These are phyloP conservation scores for Danio aesculapii DNA, from an alignment of 2,797 vertebrate genomes.

Conservation along the genomic window DNA sequence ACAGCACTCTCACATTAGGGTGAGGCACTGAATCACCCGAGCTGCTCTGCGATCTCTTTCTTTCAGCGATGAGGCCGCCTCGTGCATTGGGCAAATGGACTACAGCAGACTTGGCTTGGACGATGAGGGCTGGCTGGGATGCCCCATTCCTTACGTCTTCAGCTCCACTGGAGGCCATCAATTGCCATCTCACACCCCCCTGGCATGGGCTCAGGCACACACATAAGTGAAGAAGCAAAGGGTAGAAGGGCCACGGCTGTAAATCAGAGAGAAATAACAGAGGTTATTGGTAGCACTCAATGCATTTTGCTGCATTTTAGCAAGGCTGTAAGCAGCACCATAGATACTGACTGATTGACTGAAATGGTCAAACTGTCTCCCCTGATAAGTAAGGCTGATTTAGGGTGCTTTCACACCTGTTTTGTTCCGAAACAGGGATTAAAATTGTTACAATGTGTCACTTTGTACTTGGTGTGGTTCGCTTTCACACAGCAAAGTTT, in stretches of 20 bases:
- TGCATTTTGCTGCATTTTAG: background rate
- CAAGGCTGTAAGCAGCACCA: background rate
- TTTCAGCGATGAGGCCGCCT: constrained; percentile 43
- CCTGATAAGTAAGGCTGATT: background rate
- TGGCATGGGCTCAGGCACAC: constrained; percentile 45
- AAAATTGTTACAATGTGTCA: no score
- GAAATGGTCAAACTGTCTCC: no score
- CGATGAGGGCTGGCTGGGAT: constrained; percentile 27
- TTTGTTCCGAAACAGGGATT: no score
- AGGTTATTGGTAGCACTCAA: background rate
- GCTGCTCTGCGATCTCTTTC: constrained; percentile 64
- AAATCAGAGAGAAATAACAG: constrained; percentile 7
- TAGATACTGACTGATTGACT: background rate
- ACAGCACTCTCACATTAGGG: constrained; percentile 68
- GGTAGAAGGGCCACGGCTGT: constrained; percentile 18
- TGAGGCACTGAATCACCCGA: constrained; percentile 69
- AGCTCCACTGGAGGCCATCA: constrained; percentile 79
- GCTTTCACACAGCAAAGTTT: no score
- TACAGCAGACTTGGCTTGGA: constrained; percentile 55
- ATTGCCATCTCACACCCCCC: constrained; percentile 73
- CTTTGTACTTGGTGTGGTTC: no score
- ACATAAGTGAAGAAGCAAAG: constrained; percentile 34
- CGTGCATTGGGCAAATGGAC: constrained; percentile 35
- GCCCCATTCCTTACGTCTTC: constrained; percentile 67
- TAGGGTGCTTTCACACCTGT: no score